Evolutionary conservation across 2,113 vertebrate genomes (phyloP), one percentile per base, ranked within the genome.

Genomic region (Tyto alba): DNA sequence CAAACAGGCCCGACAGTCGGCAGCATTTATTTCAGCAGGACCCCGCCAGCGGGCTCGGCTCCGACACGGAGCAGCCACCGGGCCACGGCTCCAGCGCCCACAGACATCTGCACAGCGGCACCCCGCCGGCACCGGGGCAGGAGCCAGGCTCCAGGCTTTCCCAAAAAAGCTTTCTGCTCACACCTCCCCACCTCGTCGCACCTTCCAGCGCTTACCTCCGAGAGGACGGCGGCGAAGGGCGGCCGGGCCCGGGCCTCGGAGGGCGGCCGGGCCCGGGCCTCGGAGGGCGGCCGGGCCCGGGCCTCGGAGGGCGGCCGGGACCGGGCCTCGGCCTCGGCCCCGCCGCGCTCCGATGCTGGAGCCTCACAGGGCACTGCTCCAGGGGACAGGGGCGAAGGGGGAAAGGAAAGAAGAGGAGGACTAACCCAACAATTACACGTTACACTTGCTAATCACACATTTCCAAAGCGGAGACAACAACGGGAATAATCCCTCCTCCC

Each of bases 1-100:
- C n/a, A 4, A n/a, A 5, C 0, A 1, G 4, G 16, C 22, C 21
- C 2, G 5, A n/a, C 21, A 21, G 19, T 50, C 3, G 0, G 60
- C 11, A 18, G 9, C 4, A 0, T 50, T 93, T 3, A 0, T 47
- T 93, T 38, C 6, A 1, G 57, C 48, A 40, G 40, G 66, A 50
- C 38, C 29, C 22, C 0, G 0, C 15, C 7, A 9, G 10, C 0
- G 0, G 47, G 38, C 69, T 85, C 60, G 11, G 38, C 66, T 76
- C 62, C 3, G 1, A 36, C 2, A 0, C 1, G 0, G 34, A 60
- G 55, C 59, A 67, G 59, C 73, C 9, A 5, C 47, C 7, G 2
- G 32, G 7, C 52, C 56, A 43, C 1, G 0, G 43, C 86, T 80
- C 40, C 2, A 15, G 11, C 22, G 1, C 53, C 26, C 72, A 16